Base-by-base conservation (phyloP, 2,888 invertebrate species). In the Pachycephus smyrnensis region DNA sequence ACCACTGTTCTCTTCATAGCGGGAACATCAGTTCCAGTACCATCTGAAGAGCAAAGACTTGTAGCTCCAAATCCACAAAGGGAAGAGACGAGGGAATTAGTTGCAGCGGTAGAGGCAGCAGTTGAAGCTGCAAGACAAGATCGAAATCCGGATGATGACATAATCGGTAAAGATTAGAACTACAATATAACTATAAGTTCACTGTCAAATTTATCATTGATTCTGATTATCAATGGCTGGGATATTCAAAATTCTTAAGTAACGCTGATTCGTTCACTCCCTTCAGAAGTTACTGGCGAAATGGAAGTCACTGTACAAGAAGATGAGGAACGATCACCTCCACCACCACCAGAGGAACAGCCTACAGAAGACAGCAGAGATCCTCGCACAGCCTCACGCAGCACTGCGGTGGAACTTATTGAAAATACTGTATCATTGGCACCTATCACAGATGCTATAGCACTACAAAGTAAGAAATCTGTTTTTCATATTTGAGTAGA, bases 261-360 rank as follows among this genome's bases (percentile, higher is more conserved):
- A 23, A 55, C 2, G 55, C 23, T 55, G 35, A 31, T 71, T 73
- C 11, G 30, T 30, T 33, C 6, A 73, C 33, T 37, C 73, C 55
- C 75, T 73, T n/a, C 35, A 88, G 89, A 89, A 82, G 87, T 90
- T 36, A 88, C 88, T 36, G 91, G 91, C 23, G 91, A 91, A 76
- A 91, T 91, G 91, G 91, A 91, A 81, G 89, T 91, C 0, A 90
- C 89, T 1, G 87, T 89, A 1, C 91, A 89, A 77, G 90, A 90
- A 15, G 91, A 91, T 15, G 91, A 90, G 73, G 89, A 89, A 35
- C 83, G 88, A 55, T 85, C 88, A 11, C 84, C 87, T 1, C 82
- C 83, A 11, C 83, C 86, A 33, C 88, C 89, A 11, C 87, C 89
- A 4, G 88, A 90, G 75, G 77, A 73, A 23, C 78, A 81, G 6